These are phyloP conservation scores for Plumapathes pennacea DNA, from an alignment of 92 coral and sea anemone genomes.

Conservation along the genomic window DNA sequence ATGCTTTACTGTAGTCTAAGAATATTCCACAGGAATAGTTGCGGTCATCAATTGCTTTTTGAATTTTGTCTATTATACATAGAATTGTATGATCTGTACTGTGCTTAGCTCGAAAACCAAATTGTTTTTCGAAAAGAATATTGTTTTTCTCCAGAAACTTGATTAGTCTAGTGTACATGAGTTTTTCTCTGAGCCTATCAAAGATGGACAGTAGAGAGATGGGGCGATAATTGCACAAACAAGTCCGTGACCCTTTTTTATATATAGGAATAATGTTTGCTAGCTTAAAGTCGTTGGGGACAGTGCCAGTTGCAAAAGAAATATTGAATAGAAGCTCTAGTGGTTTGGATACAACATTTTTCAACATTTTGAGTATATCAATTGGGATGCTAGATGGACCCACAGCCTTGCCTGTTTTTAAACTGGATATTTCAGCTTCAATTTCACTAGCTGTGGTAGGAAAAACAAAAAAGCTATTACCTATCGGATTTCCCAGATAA, in stretches of 20 bases:
- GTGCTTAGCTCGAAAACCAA: conserved; percentile 30
- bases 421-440: conserved; percentile 30
- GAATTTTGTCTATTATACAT: conserved; percentile 46
- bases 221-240: conserved; percentile 23
- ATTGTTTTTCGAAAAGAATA: conserved; percentile 19
- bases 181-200: conserved; percentile 34
- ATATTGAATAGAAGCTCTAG: conserved; percentile 39
- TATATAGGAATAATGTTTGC: conserved; percentile 33
- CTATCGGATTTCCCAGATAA: conserved; percentile 16
- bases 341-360: conserved; percentile 38
- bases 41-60: conserved; percentile 52
- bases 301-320: conserved; percentile 40
- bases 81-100: conserved; percentile 44
- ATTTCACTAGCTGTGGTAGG: conserved; percentile 34
- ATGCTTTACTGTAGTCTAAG: conserved; percentile 32
- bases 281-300: conserved; percentile 40
- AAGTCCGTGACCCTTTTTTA: no score
- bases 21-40: conserved; percentile 50
- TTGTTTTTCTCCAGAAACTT: conserved; percentile 19
- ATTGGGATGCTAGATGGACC: conserved; percentile 41
- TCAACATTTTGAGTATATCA: conserved; percentile 24
- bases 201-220: conserved; percentile 25
- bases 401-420: conserved; percentile 24
- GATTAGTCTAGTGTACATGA: conserved; percentile 32
- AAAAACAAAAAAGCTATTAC: conserved; percentile 29